phyloP scores from a whole-genome alignment of 2,888 invertebrate genomes.

The Callinectes sapidus region DNA sequence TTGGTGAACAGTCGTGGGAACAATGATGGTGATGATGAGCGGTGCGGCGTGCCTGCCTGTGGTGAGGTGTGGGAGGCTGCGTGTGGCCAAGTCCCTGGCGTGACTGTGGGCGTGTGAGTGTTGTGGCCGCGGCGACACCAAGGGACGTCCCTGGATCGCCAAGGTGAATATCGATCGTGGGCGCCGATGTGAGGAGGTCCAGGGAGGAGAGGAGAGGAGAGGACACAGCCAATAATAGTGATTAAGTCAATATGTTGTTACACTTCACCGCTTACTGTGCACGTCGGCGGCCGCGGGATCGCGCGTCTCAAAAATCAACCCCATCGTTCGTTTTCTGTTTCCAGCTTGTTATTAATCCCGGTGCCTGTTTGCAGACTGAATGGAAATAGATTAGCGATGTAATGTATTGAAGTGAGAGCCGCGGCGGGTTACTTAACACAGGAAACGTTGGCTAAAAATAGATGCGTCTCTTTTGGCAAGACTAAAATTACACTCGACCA shows the following conservation, averaged over 20 bases:
- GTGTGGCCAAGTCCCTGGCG: neutral
- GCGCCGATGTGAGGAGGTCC: neutral
- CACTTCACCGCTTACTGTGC: conserved; percentile 8
- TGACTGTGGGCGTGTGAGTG: conserved; percentile 3
- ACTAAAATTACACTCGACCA: conserved; percentile 19
- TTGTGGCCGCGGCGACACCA: conserved; percentile 9
- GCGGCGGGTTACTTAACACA: neutral
- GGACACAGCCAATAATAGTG: conserved; percentile 23
- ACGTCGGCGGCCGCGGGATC: neutral
- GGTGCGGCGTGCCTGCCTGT: neutral
- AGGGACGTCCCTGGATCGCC: conserved; percentile 1
- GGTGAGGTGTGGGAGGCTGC: neutral
- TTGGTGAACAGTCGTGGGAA: neutral
- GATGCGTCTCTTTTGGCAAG: neutral
- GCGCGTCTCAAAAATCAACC: neutral
- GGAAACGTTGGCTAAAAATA: neutral
- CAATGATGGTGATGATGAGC: neutral
- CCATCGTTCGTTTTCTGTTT: neutral
- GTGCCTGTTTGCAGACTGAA: neutral
- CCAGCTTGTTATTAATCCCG: neutral
- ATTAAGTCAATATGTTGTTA: conserved; percentile 35
- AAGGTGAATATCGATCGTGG: conserved; percentile 19
- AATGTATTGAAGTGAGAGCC: neutral
- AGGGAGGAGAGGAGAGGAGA: conserved; percentile 21
- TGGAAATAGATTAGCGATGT: neutral